These are phyloP conservation scores for Aramus guarauna DNA, from an alignment of 2,113 vertebrate genomes.

Conservation along the genomic window DNA sequence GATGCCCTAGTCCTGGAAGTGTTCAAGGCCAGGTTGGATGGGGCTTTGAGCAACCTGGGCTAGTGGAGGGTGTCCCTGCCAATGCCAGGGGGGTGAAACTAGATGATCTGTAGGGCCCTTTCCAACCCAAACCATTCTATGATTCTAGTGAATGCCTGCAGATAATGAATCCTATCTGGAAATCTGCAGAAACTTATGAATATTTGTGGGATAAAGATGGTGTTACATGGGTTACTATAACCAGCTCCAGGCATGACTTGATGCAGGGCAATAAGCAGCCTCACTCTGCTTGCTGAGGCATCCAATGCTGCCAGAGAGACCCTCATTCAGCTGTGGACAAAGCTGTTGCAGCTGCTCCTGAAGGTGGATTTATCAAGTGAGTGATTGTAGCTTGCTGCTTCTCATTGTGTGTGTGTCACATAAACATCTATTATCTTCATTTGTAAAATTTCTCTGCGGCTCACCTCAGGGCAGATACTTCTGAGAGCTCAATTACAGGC, in stretches of 20 bases:
- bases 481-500: slow-evolving; percentile 57
- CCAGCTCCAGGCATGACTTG: not conserved
- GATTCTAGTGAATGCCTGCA: not conserved
- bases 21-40: too few relatives aligned
- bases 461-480: slow-evolving; percentile 56
- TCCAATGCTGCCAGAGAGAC: not conserved
- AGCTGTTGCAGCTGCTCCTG: not conserved
- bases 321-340: not conserved
- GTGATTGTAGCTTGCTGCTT: not conserved
- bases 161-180: not conserved
- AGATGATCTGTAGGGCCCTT: too few relatives aligned
- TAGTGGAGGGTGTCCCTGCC: too few relatives aligned
- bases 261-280: not conserved
- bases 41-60: too few relatives aligned
- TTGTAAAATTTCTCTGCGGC: slow-evolving; percentile 45
- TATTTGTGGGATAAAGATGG: not conserved
- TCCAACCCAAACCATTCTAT: not conserved
- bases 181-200: not conserved
- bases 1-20: too few relatives aligned
- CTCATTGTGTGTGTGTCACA: not conserved
- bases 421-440: slow-evolving; percentile 65
- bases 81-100: too few relatives aligned
- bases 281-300: not conserved
- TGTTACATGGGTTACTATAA: not conserved
- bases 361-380: not conserved